These are phyloP conservation scores for Rattus norvegicus DNA, from an alignment of 2,113 vertebrate genomes.

Conservation along the genomic window GRCr8 NC_086033.1:90738501-90739000, in stretches of 20 bases:
- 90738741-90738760: conserved; percentile 72
- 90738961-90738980: not conserved
- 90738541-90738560: not conserved
- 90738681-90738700: conserved; percentile 67
- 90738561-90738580: not conserved
- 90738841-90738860: not conserved
- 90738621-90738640: conserved; percentile 52
- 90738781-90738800: conserved; percentile 46
- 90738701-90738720: conserved; percentile 65
- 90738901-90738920: not conserved
- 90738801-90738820: not conserved
- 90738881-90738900: not conserved
- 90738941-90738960: not conserved
- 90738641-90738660: conserved; percentile 37
- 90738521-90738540: not conserved
- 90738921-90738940: not conserved
- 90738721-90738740: conserved; percentile 66
- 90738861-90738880: not conserved
- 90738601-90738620: conserved; percentile 55
- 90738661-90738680: conserved; percentile 54
- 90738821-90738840: conserved; percentile 49
- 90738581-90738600: not conserved
- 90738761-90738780: conserved; percentile 66
- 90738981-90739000: not conserved
- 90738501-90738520: not conserved